Base-by-base conservation (phyloP, 2,888 invertebrate species). In the Bombylius discolor region DNA sequence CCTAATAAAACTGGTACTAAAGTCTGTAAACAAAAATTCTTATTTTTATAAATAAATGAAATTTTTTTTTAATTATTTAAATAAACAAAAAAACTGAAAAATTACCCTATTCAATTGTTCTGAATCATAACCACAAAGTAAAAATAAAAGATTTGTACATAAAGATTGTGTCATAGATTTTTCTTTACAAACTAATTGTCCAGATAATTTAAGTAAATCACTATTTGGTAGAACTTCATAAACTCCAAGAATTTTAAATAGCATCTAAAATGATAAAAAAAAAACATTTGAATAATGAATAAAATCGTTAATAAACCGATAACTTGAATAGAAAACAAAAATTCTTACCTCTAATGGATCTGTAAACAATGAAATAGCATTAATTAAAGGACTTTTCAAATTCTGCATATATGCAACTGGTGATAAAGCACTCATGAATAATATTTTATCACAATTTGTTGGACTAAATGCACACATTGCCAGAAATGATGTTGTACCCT, bases 221-320 rank as follows among this genome's bases (percentile, higher is more conserved):
- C 60, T 70, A n/a, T 55, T 55, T 1, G 85, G 84, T 53, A 81
- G 59, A 56, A 87, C 81, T 64, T 86, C 83, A 42, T 79, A 51
- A 5, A 55, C 46, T 4, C 62, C 62, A 31, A 61, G 39, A 12
- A 61, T 8, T 51, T 61, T 61, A 11, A 56, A 39, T n/a, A 55
- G 33, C 5, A 13, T 12, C n/a, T 47, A 23, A 47, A 47, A 42
- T 5, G 8, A 7, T 1, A 11, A 42, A 11, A 42, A 42, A 42
- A 11, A 11, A 36, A 8, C 1, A 36, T 36, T 36, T 36, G 34
- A 36, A 23, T 36, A 7, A 4, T 36, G 2, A 6, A 7, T 36
- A 4, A 36, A 8, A 36, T 36, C 34, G 8, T 8, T 6, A 7
- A 7, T 8, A 36, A 23, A 23, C 23, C 23, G 23, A 23, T 23